phyloP scores from a whole-genome alignment of 2,888 invertebrate species.

The Amphimallon solstitiale region DNA sequence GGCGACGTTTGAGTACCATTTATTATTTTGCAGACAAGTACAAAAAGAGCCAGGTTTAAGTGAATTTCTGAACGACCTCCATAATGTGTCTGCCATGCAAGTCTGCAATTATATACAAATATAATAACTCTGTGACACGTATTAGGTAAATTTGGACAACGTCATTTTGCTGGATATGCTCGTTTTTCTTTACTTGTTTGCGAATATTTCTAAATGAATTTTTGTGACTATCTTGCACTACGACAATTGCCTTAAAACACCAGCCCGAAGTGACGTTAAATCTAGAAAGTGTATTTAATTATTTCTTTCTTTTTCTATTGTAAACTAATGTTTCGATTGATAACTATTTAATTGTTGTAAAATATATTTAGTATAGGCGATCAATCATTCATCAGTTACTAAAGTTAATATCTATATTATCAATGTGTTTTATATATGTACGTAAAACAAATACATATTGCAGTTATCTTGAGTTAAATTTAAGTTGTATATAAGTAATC shows the following conservation, averaged over 20 bases:
- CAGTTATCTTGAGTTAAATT: too few relatives aligned
- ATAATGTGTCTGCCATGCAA: conserved; percentile 45
- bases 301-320: background rate
- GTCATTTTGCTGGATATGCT: conserved; percentile 44
- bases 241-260: background rate
- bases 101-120: conserved; percentile 45
- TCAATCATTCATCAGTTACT: too few relatives aligned
- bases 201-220: conserved; percentile 40
- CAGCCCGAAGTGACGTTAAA: too few relatives aligned
- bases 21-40: conserved; percentile 33
- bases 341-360: too few relatives aligned
- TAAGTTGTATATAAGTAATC: too few relatives aligned
- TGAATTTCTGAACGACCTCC: conserved; percentile 35
- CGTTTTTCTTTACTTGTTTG: conserved; percentile 36
- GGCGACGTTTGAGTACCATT: conserved; percentile 34
- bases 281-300: too few relatives aligned
- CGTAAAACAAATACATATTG: too few relatives aligned
- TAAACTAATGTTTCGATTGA: too few relatives aligned
- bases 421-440: too few relatives aligned
- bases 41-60: conserved; percentile 32
- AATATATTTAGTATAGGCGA: too few relatives aligned
- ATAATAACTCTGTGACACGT: conserved; percentile 46
- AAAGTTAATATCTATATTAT: too few relatives aligned
- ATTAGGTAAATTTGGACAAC: conserved; percentile 47
- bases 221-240: conserved; percentile 11